These are phyloP conservation scores for Myotis vivesi DNA, from an alignment of 2,797 vertebrate species.

Conservation along the genomic window DNA sequence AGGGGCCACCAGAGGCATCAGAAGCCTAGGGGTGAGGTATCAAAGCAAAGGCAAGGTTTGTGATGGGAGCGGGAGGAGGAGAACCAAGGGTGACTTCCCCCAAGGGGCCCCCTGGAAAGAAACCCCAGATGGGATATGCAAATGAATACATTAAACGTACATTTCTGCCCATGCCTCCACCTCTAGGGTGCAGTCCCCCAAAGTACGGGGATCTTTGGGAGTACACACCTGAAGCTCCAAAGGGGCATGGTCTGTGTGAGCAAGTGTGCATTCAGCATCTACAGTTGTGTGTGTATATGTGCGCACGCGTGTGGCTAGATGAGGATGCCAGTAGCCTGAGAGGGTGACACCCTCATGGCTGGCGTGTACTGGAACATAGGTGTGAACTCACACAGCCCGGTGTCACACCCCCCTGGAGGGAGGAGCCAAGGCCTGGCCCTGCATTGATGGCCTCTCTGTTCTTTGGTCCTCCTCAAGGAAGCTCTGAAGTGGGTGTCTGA, in stretches of 20 bases:
- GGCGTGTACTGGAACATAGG: too few species aligned
- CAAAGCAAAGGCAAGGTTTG: not conserved
- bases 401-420: not conserved
- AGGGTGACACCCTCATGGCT: rapidly evolving
- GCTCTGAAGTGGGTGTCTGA: not conserved
- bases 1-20: not conserved
- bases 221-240: not conserved
- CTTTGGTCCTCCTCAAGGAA: not conserved
- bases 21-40: not conserved
- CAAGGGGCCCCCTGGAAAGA: not conserved
- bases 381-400: not conserved
- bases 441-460: not conserved
- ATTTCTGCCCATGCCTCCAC: not conserved
- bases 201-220: not conserved
- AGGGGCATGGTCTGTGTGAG: not conserved
- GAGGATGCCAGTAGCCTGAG: not conserved
- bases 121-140: not conserved
- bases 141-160: not conserved
- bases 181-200: not conserved
- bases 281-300: not conserved
- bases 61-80: rapidly evolving
- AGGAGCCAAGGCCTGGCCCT: not conserved
- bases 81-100: not conserved
- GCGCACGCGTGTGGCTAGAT: rapidly evolving
- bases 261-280: not conserved